A percentile compares a stretch with the other conserved stretches of the same genome.
phyloP scores from a whole-genome alignment of 2,888 invertebrate genomes.

The Gastracanthus pulcherrimus region DNA sequence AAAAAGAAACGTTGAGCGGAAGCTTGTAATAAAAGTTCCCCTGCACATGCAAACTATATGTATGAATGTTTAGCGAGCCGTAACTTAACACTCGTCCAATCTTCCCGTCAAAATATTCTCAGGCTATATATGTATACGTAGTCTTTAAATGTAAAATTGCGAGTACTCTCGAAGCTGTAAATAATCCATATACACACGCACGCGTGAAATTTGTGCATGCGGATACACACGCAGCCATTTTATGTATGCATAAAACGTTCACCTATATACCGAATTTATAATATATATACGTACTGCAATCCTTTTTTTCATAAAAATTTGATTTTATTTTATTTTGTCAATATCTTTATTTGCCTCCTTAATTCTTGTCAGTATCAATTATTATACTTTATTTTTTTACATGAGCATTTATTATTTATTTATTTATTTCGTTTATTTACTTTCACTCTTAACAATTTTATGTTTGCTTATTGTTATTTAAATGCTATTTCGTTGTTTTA shows the following conservation, averaged over 20 bases:
- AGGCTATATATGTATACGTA: not conserved
- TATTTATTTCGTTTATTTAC: not conserved
- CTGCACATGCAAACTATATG: not conserved
- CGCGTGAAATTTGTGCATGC: conserved; percentile 19
- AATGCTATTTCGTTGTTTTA: not conserved
- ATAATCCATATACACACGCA: conserved; percentile 10
- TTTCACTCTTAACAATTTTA: not conserved
- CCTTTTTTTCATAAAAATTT: conserved; percentile 46
- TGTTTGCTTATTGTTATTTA: not conserved
- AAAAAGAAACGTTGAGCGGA: no score
- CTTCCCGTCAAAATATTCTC: not conserved
- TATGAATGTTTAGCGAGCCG: no score
- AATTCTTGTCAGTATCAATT: not conserved
- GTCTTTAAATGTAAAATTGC: not conserved
- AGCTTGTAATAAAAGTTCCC: not conserved
- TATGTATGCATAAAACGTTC: conserved; percentile 14
- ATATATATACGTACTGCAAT: conserved; percentile 31
- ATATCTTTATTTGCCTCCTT: not conserved
- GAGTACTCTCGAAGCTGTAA: conserved; percentile 11
- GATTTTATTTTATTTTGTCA: no score
- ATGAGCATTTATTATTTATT: conserved; percentile 10
- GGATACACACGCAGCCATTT: not conserved
- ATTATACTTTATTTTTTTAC: conserved; percentile 34
- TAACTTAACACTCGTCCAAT: not conserved
- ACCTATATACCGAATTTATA: conserved; percentile 29